phyloP scores from a whole-genome alignment of 1,140 invertebrate species.

The Lasioglossum albipes region DNA sequence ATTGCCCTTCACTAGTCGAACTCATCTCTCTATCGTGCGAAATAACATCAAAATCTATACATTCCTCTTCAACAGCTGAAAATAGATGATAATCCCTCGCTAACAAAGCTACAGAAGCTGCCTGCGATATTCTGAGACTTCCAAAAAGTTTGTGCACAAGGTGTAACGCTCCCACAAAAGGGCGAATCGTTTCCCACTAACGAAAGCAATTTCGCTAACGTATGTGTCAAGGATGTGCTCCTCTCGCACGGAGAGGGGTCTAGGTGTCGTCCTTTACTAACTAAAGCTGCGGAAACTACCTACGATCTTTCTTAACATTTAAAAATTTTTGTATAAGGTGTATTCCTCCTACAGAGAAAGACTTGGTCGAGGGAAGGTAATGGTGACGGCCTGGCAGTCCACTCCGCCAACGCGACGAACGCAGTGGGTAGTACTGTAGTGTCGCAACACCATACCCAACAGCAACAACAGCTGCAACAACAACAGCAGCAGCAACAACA shows the following conservation, averaged over 20 bases:
- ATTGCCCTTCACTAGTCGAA: too few relatives aligned
- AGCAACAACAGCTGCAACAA: constrained; percentile 68
- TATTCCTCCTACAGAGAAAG: constrained; percentile 81
- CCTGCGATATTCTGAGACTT: constrained; percentile 21
- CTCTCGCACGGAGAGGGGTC: too few relatives aligned
- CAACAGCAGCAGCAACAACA: constrained; percentile 71
- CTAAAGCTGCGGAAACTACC: neutral
- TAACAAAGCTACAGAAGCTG: constrained; percentile 15
- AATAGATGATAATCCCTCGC: neutral
- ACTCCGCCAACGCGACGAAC: constrained; percentile 73
- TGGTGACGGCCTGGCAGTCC: constrained; percentile 80
- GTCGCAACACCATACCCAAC: constrained; percentile 70
- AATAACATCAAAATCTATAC: too few relatives aligned
- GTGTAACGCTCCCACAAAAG: constrained; percentile 72
- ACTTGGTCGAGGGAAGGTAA: constrained; percentile 84
- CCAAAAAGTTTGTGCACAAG: constrained; percentile 56
- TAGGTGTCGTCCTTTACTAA: too few relatives aligned
- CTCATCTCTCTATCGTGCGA: too few relatives aligned
- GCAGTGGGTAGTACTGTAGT: constrained; percentile 73
- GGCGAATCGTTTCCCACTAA: too few relatives aligned
- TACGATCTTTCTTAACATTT: constrained; percentile 49
- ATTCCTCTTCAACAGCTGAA: too few relatives aligned
- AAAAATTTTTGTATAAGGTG: constrained; percentile 60
- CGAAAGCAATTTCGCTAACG: too few relatives aligned
- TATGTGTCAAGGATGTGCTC: too few relatives aligned